phyloP scores from a whole-genome alignment of 1,140 invertebrate species.

The Doryteuthis pealeii region DNA sequence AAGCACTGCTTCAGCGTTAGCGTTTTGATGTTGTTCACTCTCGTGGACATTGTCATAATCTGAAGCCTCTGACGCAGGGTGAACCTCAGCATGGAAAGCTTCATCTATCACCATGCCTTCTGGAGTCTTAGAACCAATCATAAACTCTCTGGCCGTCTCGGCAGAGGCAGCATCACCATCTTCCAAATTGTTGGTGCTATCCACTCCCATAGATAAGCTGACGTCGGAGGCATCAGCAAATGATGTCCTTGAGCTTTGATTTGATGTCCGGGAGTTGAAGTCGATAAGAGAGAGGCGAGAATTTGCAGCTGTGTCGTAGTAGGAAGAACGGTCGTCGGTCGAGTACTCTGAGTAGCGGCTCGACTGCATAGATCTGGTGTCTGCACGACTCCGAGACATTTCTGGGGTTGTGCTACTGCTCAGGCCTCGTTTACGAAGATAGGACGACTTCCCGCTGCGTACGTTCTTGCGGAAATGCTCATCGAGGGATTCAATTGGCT shows the following conservation, averaged over 20 bases:
- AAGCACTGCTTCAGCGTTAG: background rate
- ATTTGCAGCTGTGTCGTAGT: constrained; percentile 52
- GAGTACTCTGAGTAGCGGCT: constrained; percentile 49
- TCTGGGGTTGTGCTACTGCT: constrained; percentile 27
- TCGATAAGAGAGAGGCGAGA: constrained; percentile 48
- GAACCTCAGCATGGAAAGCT: constrained; percentile 23
- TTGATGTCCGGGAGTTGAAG: constrained; percentile 39
- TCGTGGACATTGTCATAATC: constrained; percentile 53
- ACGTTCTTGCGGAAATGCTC: constrained; percentile 51
- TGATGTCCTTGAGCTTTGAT: constrained; percentile 52
- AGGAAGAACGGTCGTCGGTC: constrained; percentile 48
- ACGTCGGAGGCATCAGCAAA: constrained; percentile 49
- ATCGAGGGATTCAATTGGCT: constrained; percentile 44
- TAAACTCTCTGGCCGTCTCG: background rate
- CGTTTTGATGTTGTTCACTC: constrained; percentile 15
- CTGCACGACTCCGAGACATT: constrained; percentile 36
- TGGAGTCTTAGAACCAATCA: constrained; percentile 22
- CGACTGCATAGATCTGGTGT: constrained; percentile 49
- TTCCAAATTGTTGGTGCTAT: constrained; percentile 5
- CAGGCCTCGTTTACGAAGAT: constrained; percentile 31
- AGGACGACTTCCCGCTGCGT: constrained; percentile 39
- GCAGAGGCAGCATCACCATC: constrained; percentile 12
- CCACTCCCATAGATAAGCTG: constrained; percentile 24
- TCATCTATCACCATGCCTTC: constrained; percentile 28
- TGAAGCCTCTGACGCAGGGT: constrained; percentile 41